Evolutionary conservation across 1,140 invertebrate genomes (phyloP).

Genomic region (Tetragnatha versicolor): DNA sequence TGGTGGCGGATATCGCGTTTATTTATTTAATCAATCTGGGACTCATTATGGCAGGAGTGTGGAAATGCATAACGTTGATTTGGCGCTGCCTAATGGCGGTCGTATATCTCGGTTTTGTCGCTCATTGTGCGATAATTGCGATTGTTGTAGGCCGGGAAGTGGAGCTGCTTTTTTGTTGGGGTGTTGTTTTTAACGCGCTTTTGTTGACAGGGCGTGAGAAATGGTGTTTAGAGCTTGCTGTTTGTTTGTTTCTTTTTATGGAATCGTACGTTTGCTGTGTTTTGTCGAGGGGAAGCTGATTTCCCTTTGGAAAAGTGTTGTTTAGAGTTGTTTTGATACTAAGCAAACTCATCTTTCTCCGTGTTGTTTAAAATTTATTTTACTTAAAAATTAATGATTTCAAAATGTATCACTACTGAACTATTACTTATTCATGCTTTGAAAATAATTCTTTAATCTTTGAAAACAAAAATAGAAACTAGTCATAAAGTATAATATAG

Average conservation of each 20-base stretch:
- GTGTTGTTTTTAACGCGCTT: neutral
- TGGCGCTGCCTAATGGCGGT: constrained; percentile 21
- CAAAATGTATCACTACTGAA: too few relatives aligned
- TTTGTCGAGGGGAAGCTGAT: too few relatives aligned
- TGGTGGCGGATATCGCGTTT: neutral
- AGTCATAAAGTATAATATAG: too few relatives aligned
- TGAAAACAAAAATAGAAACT: too few relatives aligned
- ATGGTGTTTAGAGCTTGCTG: neutral
- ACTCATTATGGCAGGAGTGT: neutral
- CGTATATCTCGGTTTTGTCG: neutral
- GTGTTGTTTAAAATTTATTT: too few relatives aligned
- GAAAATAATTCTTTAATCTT: too few relatives aligned
- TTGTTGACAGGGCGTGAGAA: constrained; percentile 23
- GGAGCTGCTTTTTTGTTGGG: neutral
- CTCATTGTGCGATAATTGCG: constrained; percentile 6
- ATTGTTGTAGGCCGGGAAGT: neutral
- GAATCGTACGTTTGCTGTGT: too few relatives aligned
- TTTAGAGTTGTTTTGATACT: too few relatives aligned
- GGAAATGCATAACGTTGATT: neutral
- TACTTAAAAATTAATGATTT: too few relatives aligned
- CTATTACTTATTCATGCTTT: too few relatives aligned
- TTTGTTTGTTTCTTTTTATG: neutral
- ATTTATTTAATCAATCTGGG: constrained; percentile 29
- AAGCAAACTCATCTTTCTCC: too few relatives aligned
- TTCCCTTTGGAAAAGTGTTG: too few relatives aligned